Conservation (phyloP, 1,140 invertebrate genomes). For the Eurosta solidaginis region DNA sequence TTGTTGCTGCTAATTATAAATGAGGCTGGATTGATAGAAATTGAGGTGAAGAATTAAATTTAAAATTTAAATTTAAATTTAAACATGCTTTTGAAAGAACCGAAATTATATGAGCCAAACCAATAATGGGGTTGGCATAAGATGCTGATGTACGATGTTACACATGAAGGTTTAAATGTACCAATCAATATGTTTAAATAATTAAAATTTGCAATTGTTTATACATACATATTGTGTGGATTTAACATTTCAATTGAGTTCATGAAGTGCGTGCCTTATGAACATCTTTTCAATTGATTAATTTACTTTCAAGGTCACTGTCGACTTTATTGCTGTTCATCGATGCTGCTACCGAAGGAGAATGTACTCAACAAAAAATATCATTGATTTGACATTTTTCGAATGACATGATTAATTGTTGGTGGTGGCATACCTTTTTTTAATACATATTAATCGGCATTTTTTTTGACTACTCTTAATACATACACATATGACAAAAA, state of each 20-base stretch:
- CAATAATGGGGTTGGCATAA: not conserved
- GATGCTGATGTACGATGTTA: not conserved
- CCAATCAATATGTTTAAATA: too few species aligned
- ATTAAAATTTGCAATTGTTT: too few species aligned
- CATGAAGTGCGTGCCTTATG: not conserved
- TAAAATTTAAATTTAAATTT: too few species aligned
- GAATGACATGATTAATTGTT: conserved; percentile 6
- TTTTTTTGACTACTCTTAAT: too few species aligned
- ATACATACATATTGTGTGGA: not conserved
- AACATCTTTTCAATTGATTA: not conserved
- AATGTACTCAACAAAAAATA: not conserved
- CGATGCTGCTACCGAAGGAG: not conserved
- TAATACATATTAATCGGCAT: not conserved
- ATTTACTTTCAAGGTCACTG: not conserved
- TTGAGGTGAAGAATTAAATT: not conserved
- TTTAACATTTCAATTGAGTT: not conserved
- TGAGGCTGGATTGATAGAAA: not conserved
- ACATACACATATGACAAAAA: too few species aligned
- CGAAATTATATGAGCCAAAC: not conserved
- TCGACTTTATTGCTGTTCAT: not conserved
- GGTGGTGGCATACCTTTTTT: not conserved
- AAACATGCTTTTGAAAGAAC: not conserved
- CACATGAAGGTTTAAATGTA: not conserved
- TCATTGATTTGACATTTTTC: not conserved
- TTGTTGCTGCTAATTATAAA: not conserved